phyloP scores from a whole-genome alignment of 2,113 vertebrate species.

The Hystrix brachyura region DNA sequence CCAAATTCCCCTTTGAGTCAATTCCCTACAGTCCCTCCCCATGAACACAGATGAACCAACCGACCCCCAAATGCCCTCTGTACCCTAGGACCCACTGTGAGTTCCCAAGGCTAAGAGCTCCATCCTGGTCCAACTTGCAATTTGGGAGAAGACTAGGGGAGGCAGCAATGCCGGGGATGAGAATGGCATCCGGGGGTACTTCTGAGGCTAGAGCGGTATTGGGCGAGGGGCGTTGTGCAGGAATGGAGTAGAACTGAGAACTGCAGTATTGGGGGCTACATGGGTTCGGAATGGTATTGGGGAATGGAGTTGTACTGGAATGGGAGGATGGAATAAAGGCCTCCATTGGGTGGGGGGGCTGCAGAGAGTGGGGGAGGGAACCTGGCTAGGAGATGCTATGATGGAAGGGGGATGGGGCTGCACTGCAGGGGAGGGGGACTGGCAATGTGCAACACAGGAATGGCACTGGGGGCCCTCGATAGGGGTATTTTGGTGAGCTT shows the following conservation, averaged over 20 bases:
- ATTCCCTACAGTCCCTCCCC: constrained; percentile 68
- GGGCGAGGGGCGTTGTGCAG: constrained; percentile 52
- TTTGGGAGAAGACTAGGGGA: constrained; percentile 76
- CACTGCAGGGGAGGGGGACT: constrained; percentile 72
- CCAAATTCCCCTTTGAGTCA: constrained; percentile 64
- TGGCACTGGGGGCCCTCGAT: constrained; percentile 61
- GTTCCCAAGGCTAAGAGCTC: constrained; percentile 68
- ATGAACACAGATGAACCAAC: constrained; percentile 60
- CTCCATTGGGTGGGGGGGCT: constrained; percentile 73
- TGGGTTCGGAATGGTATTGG: constrained; percentile 24
- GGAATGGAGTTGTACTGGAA: constrained; percentile 65
- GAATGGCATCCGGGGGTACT: constrained; percentile 66
- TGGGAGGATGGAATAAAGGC: constrained; percentile 72
- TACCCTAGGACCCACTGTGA: constrained; percentile 69
- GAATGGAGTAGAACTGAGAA: constrained; percentile 57
- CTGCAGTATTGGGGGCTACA: constrained; percentile 52
- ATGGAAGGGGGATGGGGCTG: constrained; percentile 73
- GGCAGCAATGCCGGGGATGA: constrained; percentile 29
- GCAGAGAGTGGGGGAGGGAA: constrained; percentile 78
- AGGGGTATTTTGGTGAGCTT: constrained; percentile 72
- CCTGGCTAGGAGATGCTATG: constrained; percentile 69
- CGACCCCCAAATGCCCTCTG: constrained; percentile 84
- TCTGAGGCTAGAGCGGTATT: not conserved
- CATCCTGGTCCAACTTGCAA: constrained; percentile 73
- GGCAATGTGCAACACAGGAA: constrained; percentile 55